These are phyloP conservation scores for Morone saxatilis DNA, from an alignment of 2,113 vertebrate species.

Conservation along the genomic window DNA sequence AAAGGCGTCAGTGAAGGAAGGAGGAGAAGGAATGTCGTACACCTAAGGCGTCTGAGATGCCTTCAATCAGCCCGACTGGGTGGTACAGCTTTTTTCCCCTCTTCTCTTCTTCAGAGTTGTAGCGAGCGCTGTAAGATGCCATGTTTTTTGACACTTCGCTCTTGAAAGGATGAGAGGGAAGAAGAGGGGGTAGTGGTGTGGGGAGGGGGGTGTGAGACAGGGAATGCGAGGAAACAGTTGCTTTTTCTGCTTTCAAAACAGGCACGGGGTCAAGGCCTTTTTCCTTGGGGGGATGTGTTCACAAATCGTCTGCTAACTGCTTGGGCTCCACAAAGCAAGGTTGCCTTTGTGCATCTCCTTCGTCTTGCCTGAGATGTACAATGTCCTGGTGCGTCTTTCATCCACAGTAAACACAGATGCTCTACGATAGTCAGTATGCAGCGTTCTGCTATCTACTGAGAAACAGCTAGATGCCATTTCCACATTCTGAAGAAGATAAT, in stretches of 20 bases:
- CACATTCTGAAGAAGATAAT: conserved; percentile 53
- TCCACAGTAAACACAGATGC: conserved; percentile 75
- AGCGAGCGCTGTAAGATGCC: conserved; percentile 75
- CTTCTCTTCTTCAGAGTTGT: conserved; percentile 75
- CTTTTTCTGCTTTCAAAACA: conserved; percentile 54
- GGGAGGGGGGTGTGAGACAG: conserved; percentile 14
- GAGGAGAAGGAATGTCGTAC: conserved; percentile 77
- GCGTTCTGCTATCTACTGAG: conserved; percentile 64
- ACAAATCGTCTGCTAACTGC: conserved; percentile 71
- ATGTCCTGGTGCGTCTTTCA: conserved; percentile 60
- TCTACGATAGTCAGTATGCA: conserved; percentile 50
- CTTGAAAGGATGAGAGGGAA: conserved; percentile 72
- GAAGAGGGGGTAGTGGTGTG: not conserved
- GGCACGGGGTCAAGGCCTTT: conserved; percentile 65
- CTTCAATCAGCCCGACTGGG: conserved; percentile 82
- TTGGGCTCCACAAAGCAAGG: conserved; percentile 69
- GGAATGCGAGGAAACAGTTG: conserved; percentile 55
- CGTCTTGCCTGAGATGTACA: conserved; percentile 63
- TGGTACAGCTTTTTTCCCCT: conserved; percentile 70
- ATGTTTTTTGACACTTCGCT: conserved; percentile 79
- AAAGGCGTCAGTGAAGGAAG: conserved; percentile 77
- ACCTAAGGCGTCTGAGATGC: conserved; percentile 82
- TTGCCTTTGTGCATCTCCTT: conserved; percentile 67
- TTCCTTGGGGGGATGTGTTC: conserved; percentile 65
- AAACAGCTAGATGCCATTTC: conserved; percentile 63